Conservation (phyloP, 53 echinoderm and acorn worm species). For the Holothuria scabra region DNA sequence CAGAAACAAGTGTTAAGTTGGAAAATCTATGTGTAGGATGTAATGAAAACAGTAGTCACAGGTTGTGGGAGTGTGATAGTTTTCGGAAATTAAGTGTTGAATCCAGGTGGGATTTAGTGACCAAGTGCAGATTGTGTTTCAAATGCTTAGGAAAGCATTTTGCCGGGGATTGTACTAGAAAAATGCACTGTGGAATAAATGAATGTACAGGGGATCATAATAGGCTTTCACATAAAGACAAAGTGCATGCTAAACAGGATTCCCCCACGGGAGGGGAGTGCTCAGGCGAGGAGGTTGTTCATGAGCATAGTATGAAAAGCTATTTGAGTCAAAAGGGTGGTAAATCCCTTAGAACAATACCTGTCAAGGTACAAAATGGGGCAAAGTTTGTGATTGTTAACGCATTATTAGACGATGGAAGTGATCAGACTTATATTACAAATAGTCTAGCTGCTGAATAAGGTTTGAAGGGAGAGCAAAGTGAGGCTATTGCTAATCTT, state of each 20-base stretch:
- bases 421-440: slow-evolving; percentile 23
- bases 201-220: slow-evolving; percentile 29
- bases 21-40: background rate
- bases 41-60: background rate
- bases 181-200: slow-evolving; percentile 18
- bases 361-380: slow-evolving; percentile 14
- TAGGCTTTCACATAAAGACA: background rate
- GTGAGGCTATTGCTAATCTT: background rate
- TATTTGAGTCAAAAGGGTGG: background rate
- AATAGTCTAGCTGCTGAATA: slow-evolving; percentile 26
- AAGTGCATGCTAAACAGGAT: background rate
- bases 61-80: background rate
- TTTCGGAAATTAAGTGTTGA: background rate
- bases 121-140: slow-evolving; percentile 15
- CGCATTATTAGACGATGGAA: slow-evolving; percentile 47
- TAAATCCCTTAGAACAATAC: slow-evolving; percentile 10
- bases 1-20: background rate
- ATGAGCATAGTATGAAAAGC: background rate
- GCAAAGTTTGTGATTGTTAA: slow-evolving; percentile 1
- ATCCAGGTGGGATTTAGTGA: background rate
- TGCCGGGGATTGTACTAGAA: slow-evolving; percentile 1
- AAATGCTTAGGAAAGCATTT: slow-evolving; percentile 13
- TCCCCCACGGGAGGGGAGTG: background rate
- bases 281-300: background rate
- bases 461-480: background rate